Percentiles rank a stretch among this genome's conserved stretches.
phyloP scores from a whole-genome alignment of 2,113 vertebrate genomes.

The Myiagra hebetior region DNA sequence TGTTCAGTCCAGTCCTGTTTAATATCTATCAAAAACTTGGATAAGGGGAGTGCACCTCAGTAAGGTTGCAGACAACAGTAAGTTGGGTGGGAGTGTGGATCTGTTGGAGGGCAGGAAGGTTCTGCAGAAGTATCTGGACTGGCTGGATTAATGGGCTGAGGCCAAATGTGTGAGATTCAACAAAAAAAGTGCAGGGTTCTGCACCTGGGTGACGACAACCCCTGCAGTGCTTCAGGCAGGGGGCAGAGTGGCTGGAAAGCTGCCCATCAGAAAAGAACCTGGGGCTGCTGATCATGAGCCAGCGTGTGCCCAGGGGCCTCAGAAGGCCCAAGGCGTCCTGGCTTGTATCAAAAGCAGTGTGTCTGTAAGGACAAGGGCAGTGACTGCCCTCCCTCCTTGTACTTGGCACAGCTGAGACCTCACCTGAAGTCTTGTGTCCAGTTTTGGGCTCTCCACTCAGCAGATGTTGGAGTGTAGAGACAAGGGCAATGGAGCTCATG shows the following conservation, averaged over 20 bases:
- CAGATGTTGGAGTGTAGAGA: neutral
- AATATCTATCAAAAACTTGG: neutral
- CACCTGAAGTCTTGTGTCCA: neutral
- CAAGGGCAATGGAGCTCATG: neutral
- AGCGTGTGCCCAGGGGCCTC: accelerated
- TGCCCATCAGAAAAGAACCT: neutral
- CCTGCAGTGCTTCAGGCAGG: too few relatives aligned
- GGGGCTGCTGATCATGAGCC: neutral
- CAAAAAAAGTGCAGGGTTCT: neutral
- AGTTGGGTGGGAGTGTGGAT: neutral
- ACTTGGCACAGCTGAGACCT: neutral
- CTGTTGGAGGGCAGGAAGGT: neutral
- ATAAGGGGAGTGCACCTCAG: neutral
- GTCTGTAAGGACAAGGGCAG: neutral
- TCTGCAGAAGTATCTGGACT: neutral
- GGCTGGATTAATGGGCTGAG: neutral
- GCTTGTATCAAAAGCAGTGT: neutral
- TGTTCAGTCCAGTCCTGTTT: neutral
- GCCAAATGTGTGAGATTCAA: neutral
- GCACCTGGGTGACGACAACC: neutral
- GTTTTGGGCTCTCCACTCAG: neutral
- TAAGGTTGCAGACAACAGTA: neutral
- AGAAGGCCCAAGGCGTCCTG: neutral
- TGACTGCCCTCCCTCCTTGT: accelerated
- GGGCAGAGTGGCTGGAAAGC: neutral